phyloP scores from a whole-genome alignment of 2,113 vertebrate genomes.

The Thalassarche chlororhynchos region DNA sequence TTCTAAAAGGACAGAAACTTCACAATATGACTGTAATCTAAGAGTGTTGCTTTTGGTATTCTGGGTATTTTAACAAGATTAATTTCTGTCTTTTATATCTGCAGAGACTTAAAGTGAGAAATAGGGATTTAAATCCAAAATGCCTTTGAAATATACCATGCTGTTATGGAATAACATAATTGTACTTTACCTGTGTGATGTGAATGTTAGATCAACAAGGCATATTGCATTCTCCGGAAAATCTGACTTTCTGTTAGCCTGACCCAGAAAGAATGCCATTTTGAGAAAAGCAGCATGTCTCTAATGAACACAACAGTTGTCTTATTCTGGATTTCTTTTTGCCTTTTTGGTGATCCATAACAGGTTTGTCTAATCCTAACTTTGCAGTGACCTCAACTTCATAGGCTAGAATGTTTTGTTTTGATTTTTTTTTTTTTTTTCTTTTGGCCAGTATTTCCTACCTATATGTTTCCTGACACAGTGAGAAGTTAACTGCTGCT shows the following conservation, averaged over 20 bases:
- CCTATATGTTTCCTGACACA: not conserved
- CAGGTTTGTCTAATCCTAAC: not conserved
- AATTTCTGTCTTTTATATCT: not conserved
- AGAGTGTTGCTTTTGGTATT: not conserved
- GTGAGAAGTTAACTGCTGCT: not conserved
- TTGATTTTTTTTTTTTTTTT: not conserved
- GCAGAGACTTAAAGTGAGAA: not conserved
- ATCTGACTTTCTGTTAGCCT: not conserved
- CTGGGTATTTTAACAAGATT: not conserved
- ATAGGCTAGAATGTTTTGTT: not conserved
- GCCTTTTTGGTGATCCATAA: not conserved
- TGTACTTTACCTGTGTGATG: not conserved
- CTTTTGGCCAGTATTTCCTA: not conserved
- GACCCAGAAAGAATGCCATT: not conserved
- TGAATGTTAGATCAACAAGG: not conserved
- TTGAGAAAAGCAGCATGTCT: not conserved
- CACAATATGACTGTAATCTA: not conserved
- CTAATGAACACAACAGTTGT: not conserved
- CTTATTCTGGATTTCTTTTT: not conserved
- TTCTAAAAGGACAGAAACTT: not conserved
- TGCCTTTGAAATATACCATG: not conserved
- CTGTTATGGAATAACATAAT: not conserved
- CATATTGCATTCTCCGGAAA: not conserved
- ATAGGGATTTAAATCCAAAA: not conserved
- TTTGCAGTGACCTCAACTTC: not conserved